Percentiles rank a stretch among this genome's conserved stretches.
Conservation (phyloP, 2,797 vertebrate genomes). For the Micropoecilia bifurca region DNA sequence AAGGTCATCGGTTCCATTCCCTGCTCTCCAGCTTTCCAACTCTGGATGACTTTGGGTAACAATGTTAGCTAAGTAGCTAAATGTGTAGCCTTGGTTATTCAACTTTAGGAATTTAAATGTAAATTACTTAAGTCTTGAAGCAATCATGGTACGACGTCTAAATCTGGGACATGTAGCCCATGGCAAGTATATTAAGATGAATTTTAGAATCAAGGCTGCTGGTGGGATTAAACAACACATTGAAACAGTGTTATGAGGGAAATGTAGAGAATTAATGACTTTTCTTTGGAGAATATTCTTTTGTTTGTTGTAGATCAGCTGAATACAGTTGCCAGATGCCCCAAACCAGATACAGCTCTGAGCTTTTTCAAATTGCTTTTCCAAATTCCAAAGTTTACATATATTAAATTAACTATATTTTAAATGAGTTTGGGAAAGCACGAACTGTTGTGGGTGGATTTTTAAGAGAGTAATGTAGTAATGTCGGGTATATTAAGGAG, state of each 20-base stretch:
- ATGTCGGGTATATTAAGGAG: too few species aligned
- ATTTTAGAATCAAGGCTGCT: not conserved
- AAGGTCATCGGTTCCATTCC: not conserved
- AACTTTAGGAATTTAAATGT: not conserved
- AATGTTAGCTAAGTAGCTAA: not conserved
- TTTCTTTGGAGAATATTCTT: not conserved
- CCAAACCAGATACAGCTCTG: not conserved
- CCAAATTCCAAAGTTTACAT: not conserved
- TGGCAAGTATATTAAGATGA: not conserved
- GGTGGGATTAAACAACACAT: not conserved
- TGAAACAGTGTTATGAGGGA: not conserved
- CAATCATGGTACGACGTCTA: not conserved
- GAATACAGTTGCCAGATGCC: not conserved
- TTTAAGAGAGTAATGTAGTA: not conserved
- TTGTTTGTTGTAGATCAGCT: not conserved
- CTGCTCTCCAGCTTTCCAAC: not conserved
- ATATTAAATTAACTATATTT: not conserved
- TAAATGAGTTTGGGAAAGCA: not conserved
- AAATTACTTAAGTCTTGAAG: not conserved
- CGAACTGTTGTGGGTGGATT: not conserved
- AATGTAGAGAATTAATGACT: not conserved
- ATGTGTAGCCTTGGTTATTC: not conserved
- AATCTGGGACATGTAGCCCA: not conserved
- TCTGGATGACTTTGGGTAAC: not conserved
- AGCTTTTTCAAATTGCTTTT: not conserved